These are phyloP conservation scores for Nesometra sesokonis DNA, from an alignment of 35 echinoderm and acorn worm genomes.

Conservation along the genomic window DNA sequence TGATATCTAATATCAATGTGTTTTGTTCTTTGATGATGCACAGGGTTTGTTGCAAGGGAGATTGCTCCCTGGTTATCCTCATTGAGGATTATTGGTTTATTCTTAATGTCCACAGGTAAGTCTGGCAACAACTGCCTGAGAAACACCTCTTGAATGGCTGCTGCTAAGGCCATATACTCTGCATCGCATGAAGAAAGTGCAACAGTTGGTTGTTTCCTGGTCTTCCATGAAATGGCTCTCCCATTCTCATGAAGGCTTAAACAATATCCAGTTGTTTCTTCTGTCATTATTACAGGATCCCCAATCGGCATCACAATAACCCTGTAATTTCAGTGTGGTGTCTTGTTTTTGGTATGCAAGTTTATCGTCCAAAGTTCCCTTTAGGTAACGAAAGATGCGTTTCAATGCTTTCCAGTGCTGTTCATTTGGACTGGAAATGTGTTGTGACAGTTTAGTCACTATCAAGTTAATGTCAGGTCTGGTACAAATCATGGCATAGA, in stretches of 20 bases:
- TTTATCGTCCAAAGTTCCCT: constrained; percentile 11
- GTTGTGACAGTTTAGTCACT: constrained; percentile 11
- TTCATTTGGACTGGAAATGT: constrained; percentile 9
- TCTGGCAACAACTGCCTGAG: constrained; percentile 9
- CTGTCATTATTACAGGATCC: neutral
- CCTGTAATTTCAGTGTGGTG: neutral
- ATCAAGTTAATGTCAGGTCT: constrained; percentile 19
- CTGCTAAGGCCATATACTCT: constrained; percentile 18
- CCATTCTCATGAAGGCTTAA: constrained; percentile 15
- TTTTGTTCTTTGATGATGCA: constrained; percentile 34
- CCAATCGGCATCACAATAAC: constrained; percentile 33
- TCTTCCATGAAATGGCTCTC: constrained; percentile 16
- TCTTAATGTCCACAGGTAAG: neutral
- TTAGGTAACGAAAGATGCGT: constrained; percentile 28
- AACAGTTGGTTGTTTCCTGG: constrained; percentile 32
- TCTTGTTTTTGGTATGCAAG: constrained; percentile 1
- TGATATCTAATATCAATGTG: constrained; percentile 49
- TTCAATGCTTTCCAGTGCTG: constrained; percentile 4
- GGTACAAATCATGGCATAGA: constrained; percentile 19
- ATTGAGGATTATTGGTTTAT: neutral
- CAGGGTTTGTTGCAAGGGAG: constrained; percentile 37
- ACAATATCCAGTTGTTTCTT: constrained; percentile 19
- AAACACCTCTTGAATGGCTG: constrained; percentile 31
- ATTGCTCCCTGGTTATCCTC: constrained; percentile 42
- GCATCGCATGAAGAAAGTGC: constrained; percentile 24